Evolutionary conservation across 2,113 vertebrate species (phyloP).

Genomic region (Gulo gulo): DNA sequence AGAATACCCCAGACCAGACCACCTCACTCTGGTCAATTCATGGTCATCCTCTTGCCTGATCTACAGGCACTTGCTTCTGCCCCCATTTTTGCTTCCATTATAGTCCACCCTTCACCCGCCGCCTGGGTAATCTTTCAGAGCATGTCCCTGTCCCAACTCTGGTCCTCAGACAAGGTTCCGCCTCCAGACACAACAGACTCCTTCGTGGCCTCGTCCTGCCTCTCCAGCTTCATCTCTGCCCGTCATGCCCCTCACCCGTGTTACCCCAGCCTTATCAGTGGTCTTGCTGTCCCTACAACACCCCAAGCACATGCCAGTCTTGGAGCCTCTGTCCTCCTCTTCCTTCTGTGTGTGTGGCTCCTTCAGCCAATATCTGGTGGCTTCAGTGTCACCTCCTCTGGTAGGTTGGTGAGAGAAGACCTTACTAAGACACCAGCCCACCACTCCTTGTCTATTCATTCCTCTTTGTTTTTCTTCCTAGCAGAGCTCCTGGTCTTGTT

Average conservation of each 20-base stretch:
- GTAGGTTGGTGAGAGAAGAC: neutral
- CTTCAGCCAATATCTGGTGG: neutral
- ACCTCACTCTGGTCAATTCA: too few species aligned
- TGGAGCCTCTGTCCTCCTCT: too few species aligned
- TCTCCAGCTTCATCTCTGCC: neutral
- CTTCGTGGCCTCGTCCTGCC: neutral
- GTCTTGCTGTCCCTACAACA: neutral
- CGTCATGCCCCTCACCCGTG: rapidly evolving
- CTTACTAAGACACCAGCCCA: neutral
- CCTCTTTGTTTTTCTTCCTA: neutral
- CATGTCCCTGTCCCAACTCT: neutral
- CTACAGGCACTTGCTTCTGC: neutral
- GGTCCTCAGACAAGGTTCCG: neutral
- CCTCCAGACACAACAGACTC: neutral
- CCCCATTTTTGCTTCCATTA: neutral
- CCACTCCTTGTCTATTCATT: neutral
- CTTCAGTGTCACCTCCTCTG: neutral
- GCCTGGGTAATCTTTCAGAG: too few species aligned
- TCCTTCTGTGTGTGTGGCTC: neutral
- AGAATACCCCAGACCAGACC: neutral
- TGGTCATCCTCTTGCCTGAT: neutral
- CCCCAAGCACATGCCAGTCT: neutral
- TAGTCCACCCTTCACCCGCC: neutral
- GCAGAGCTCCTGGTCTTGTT: neutral
- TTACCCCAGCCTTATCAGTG: neutral